Evolutionary conservation across 2,797 vertebrate genomes (phyloP), one percentile per base, ranked within the genome.

Genomic region (Perodicticus potto): DNA sequence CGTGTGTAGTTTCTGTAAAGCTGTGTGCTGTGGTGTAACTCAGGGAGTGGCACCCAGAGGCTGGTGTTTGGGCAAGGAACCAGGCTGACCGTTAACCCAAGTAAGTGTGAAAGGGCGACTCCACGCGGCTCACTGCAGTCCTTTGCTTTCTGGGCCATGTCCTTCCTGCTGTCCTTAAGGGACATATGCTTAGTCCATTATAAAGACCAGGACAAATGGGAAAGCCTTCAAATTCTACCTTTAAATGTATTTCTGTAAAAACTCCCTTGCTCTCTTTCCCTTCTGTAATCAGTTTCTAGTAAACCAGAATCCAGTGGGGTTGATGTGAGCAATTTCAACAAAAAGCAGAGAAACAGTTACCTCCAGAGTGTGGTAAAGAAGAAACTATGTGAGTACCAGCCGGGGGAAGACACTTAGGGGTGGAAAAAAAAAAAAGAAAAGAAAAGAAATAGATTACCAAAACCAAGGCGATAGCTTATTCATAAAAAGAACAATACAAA

Each of bases 31-130:
- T 0, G 40, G 89, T 96, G 86, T 72, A 34, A 20, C 25, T 19
- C 72, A 2, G 25, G 70, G 4, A 7, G 7, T 25, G 0, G 0
- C 1, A 0, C 17, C 43, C 53, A 72, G 20, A 92, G 72, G 57
- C 73, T 95, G 49, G 37, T 53, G 13, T 97, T 93, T 27, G 95
- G 93, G 3, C 89, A 49, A 74, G 96, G 96, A 81, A 88, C 76
- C 80, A 96, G 69, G 77, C 87, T 97, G 94, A 94, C 63, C 12
- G 0, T 96, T 87, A 69, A 34, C 23, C 37, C 89, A 25, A 27
- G 96, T 94, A 25, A 94, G 87, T 94, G 61, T 29, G 67, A 74
- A 91, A 32, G 37, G 25, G 34, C 0, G 1, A 74, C 40, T 45
- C 1, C n/a, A 0, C 0, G 4, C 17, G 45, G 53, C 32, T 63